Base-by-base conservation (phyloP, 1,140 invertebrate species). In the Atta colombica region DNA sequence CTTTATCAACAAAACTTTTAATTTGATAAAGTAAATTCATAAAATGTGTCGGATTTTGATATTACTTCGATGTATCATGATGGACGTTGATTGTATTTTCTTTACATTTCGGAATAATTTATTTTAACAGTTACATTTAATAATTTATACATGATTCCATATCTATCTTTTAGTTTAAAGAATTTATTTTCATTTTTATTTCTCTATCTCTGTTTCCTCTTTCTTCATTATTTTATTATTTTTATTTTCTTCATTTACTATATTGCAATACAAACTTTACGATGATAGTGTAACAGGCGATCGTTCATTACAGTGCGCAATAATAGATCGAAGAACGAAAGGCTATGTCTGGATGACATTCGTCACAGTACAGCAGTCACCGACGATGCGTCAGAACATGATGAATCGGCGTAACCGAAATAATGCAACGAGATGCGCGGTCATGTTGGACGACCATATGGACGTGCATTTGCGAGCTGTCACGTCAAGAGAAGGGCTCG, bases 381-480 rank as follows among this genome's bases (percentile, higher is more conserved):
- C 51, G 39, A 14, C 28, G 69, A 84, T 61, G 69, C 45, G 80
- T 84, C 80, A 84, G 55, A 61, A 75, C 39, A 25, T 84, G 80
- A 84, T 84, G 80, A 84, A 84, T 84, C 80, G 80, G 80, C 55
- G 55, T 84, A 84, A 25, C 12, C 85, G 88, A 89, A 90, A 90
- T 90, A 87, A 90, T 87, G 85, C 88, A 85, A 55, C 85, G 84
- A 82, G 71, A 87, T 87, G 85, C 66, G 65, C 65, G 69, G 8
- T 63, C 53, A 25, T 75, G 80, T 74, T 39, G 69, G 68, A 61
- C 35, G 80, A 84, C 80, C 80, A 61, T 45, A 82, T 60, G 80
- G 53, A 82, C 80, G 55, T 60, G 45, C 69, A 84, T 84, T 84
- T 75, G 80, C 80, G 80, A 84, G 55, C 35, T 51, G 77, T 84